These are phyloP conservation scores for Stenodera caucasica DNA, from an alignment of 2,888 invertebrate species.

Conservation along the genomic window DNA sequence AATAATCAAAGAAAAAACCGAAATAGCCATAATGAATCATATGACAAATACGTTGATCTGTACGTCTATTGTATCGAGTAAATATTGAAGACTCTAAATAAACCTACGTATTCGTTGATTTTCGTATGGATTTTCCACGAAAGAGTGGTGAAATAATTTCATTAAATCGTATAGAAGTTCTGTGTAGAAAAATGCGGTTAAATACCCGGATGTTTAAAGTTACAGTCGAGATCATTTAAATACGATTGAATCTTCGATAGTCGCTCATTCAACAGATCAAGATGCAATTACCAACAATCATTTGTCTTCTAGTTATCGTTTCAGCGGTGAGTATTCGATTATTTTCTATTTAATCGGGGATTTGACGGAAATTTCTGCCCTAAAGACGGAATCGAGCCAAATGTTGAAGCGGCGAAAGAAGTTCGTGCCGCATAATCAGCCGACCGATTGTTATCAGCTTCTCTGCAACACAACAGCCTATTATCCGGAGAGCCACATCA, in stretches of 20 bases:
- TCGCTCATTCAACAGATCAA: not conserved
- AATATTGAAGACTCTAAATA: not conserved
- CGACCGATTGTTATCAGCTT: constrained; percentile 2
- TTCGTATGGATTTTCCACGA: not conserved
- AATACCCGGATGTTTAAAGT: constrained; percentile 14
- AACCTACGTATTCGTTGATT: not conserved
- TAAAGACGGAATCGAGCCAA: too few species aligned
- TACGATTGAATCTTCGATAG: not conserved
- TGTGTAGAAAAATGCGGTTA: constrained; percentile 13
- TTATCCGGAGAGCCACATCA: constrained; percentile 1
- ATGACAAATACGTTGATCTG: not conserved
- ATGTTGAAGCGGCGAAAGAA: constrained; percentile 1
- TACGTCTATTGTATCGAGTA: constrained; percentile 3
- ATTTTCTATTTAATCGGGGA: not conserved
- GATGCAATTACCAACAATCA: not conserved
- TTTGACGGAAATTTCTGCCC: not conserved
- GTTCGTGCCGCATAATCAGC: constrained; percentile 6
- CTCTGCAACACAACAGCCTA: constrained; percentile 6
- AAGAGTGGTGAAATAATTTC: not conserved
- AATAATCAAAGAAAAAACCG: not conserved
- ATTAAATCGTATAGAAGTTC: not conserved
- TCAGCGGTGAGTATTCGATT: not conserved
- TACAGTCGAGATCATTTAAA: constrained; percentile 12
- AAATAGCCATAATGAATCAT: not conserved
- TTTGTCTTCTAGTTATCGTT: not conserved